A percentile compares a stretch with the other conserved stretches of the same genome.
Evolutionary conservation across 2,797 vertebrate species (phyloP).

Genomic region (Gastrophryne carolinensis): DNA sequence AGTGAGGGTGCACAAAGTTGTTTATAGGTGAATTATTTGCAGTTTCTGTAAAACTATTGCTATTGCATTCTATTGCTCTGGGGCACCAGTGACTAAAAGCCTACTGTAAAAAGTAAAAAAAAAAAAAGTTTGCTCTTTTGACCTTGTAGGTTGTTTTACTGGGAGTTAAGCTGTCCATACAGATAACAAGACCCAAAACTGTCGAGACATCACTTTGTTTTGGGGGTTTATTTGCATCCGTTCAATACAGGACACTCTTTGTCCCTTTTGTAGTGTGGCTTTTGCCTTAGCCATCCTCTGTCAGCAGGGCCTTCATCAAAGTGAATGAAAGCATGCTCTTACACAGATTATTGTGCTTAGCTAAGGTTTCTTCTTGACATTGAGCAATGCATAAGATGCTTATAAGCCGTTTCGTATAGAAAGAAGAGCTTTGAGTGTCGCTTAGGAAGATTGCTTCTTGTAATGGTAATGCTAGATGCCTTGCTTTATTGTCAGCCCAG

Average conservation of each 20-base stretch:
- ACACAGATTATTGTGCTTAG: slow-evolving; percentile 20
- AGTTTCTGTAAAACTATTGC: background rate
- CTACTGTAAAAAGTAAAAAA: background rate
- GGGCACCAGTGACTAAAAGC: no score
- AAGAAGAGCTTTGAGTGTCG: slow-evolving; percentile 11
- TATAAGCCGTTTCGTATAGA: slow-evolving; percentile 1
- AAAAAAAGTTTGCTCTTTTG: background rate
- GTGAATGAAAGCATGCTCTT: slow-evolving; percentile 14
- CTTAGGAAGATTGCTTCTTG: background rate
- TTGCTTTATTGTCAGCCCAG: background rate
- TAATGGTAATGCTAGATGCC: background rate
- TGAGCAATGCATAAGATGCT: slow-evolving; percentile 3
- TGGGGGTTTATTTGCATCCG: slow-evolving; percentile 7
- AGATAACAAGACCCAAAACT: background rate
- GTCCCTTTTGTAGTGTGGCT: slow-evolving; percentile 21
- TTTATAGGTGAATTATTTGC: no score
- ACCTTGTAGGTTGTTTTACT: background rate
- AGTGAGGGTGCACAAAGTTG: no score
- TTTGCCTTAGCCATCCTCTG: slow-evolving; percentile 20
- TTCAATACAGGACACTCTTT: slow-evolving; percentile 11
- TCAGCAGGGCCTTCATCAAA: slow-evolving; percentile 1
- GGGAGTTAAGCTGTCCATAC: background rate
- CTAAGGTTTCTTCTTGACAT: slow-evolving; percentile 22
- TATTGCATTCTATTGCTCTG: no score
- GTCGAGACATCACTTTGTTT: background rate